A percentile compares a stretch with the other conserved stretches of the same genome.
Evolutionary conservation across 2,113 vertebrate genomes (phyloP).

Genomic region (Vireo altiloquus): DNA sequence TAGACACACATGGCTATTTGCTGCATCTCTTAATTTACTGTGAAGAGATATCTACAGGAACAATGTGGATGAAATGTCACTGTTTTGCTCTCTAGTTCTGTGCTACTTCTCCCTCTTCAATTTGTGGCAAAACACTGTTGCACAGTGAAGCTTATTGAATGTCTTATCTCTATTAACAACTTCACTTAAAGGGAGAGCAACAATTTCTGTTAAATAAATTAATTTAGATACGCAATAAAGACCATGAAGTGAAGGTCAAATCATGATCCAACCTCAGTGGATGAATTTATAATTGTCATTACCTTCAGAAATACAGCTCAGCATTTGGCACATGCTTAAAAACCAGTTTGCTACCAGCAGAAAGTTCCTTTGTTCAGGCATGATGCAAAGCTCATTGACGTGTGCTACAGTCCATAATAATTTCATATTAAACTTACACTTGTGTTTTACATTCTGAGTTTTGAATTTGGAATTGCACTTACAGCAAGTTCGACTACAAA

Average conservation of each 20-base stretch:
- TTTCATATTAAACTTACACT: background rate
- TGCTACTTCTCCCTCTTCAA: background rate
- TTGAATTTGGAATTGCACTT: background rate
- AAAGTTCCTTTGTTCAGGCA: background rate
- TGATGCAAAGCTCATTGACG: background rate
- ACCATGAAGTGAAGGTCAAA: background rate
- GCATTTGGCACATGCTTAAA: background rate
- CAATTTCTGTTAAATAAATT: background rate
- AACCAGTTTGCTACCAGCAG: background rate
- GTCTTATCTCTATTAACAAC: background rate
- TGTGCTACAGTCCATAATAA: background rate
- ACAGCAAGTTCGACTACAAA: background rate
- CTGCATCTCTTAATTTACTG: conserved; percentile 62
- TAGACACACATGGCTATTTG: conserved; percentile 56
- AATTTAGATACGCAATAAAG: background rate
- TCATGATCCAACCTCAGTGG: background rate
- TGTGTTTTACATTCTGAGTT: background rate
- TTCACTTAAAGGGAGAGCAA: background rate
- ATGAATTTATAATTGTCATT: background rate
- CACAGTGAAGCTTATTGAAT: background rate
- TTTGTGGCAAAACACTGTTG: background rate
- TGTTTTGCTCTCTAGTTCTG: background rate
- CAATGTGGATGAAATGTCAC: conserved; percentile 18
- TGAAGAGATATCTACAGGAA: conserved; percentile 38
- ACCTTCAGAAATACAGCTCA: background rate